Evolutionary conservation across 1,140 invertebrate genomes (phyloP), one percentile per base, ranked within the genome.

Genomic region (Saccostrea glomerata): DNA sequence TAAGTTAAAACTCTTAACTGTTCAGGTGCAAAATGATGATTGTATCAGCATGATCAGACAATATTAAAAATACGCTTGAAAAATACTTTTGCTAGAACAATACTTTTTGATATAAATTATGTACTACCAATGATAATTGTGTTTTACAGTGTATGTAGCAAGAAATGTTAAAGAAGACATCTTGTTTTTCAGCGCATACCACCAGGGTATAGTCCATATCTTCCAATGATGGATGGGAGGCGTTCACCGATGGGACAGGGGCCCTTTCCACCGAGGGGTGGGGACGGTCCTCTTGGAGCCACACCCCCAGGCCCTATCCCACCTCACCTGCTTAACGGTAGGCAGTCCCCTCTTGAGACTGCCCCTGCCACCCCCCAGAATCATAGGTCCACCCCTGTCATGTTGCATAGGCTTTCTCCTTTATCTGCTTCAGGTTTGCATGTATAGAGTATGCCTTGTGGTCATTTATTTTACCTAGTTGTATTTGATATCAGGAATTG

Each of bases 281-380:
- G 70, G 23, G 70, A 77, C 15, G 36, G 60, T 7, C 47, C 7
- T 40, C 85, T 70, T 56, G 66, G 85, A 47, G 82, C 85, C n/a
- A 89, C 87, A 20, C 88, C 90, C 20, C 85, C 77, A 25, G 85
- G 36, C n/a, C 87, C 85, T 0, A 90, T 90, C 36, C 87, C 86
- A 66, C 87, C 90, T n/a, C 86, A 86, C 23, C 84, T 89, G 63
- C 30, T 86, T 23, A 87, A 89, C 30, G 86, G 89, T 63, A 87
- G 89, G 82, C 86, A 84, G 55, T 90, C 86, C 66, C 86, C 86
- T 20, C 77, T 90, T 9, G 54, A 30, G 23, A 83, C 87, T 5
- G 70, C 85, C 63, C 83, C 83, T 36, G 84, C 70, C 30, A 87
- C 88, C 15, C 88, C 84, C 13, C 83, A 84, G 60, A 58, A 73